These are phyloP conservation scores for Norana najaformis DNA, from an alignment of 2,888 invertebrate genomes.

Conservation along the genomic window DNA sequence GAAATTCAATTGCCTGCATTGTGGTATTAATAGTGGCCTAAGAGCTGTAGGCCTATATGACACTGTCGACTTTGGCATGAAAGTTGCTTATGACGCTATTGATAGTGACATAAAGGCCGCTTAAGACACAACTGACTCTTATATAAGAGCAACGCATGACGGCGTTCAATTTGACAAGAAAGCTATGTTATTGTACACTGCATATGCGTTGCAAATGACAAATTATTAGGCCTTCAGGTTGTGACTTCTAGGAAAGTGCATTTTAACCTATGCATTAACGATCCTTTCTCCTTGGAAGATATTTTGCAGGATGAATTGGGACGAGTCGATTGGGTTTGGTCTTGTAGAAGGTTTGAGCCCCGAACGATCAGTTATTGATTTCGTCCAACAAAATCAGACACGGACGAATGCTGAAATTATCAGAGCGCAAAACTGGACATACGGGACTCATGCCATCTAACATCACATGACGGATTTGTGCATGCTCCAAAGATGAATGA, in stretches of 20 bases:
- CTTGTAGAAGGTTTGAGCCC: neutral
- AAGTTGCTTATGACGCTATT: neutral
- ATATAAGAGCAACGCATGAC: neutral
- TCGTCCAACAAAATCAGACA: neutral
- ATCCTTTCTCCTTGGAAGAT: neutral
- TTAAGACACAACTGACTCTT: neutral
- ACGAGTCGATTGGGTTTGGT: neutral
- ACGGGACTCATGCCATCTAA: neutral
- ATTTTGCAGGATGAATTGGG: neutral
- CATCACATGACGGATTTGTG: neutral
- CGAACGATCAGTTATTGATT: neutral
- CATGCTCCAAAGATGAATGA: neutral
- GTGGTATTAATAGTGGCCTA: neutral
- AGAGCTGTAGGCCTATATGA: no score
- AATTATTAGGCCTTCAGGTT: neutral
- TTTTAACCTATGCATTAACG: no score
- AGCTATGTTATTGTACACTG: neutral
- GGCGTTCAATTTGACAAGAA: neutral
- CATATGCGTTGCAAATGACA: neutral
- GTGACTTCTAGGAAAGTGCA: neutral
- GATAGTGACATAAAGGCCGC: neutral
- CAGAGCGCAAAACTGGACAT: constrained; percentile 13
- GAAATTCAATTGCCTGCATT: neutral
- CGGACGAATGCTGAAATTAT: neutral
- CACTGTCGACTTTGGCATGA: no score